These are phyloP conservation scores for Chaetodon trifascialis DNA, from an alignment of 2,113 vertebrate species.

Conservation along the genomic window DNA sequence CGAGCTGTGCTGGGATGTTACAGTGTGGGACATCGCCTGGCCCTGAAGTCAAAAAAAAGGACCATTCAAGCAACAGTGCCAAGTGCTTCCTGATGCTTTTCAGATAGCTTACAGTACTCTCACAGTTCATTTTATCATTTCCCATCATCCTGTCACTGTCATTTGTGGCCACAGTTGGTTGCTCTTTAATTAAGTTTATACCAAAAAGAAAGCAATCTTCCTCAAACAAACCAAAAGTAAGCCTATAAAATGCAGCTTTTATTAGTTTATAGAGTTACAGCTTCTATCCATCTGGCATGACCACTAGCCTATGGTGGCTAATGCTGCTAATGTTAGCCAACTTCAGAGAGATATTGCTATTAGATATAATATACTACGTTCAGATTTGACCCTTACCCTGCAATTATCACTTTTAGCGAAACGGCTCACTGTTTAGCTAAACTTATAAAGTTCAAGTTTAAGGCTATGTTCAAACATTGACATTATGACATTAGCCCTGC, in stretches of 20 bases:
- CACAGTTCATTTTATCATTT: background rate
- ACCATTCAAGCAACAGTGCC: background rate
- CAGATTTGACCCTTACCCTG: no score
- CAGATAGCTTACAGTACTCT: no score
- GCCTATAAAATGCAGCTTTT: no score
- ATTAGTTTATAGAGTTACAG: no score
- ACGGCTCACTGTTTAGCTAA: background rate
- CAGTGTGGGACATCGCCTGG: constrained; percentile 93
- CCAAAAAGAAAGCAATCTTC: no score
- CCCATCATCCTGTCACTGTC: background rate
- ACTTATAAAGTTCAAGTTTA: background rate
- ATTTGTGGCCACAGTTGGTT: background rate
- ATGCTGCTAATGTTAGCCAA: background rate
- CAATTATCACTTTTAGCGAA: no score
- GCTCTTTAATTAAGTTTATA: background rate
- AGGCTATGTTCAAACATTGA: background rate
- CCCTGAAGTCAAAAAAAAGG: constrained; percentile 64
- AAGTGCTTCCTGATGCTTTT: background rate
- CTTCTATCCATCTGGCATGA: no score
- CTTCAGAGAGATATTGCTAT: background rate
- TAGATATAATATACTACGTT: no score
- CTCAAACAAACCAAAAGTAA: no score
- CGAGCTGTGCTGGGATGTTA: constrained; percentile 95
- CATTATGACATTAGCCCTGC: background rate
- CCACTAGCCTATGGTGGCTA: background rate